Percentiles rank a stretch among this genome's conserved stretches.
Evolutionary conservation across 2,888 invertebrate genomes (phyloP).

Genomic region (Cephus sareptanus): DNA sequence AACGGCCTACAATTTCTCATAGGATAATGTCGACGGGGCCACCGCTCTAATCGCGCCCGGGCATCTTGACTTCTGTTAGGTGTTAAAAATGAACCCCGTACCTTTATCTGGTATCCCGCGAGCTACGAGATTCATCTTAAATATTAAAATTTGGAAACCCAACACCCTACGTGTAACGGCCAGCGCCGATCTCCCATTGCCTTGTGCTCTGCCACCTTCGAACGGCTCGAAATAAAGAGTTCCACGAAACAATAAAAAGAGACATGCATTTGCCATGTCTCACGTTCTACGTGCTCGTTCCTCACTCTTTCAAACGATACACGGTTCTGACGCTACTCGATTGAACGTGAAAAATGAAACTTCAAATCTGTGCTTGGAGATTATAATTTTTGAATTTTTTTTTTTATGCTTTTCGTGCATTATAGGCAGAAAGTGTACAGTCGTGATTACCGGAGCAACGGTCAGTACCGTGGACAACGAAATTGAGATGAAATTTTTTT

Average conservation of each 20-base stretch:
- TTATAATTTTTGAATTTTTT: not conserved
- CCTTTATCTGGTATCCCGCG: slow-evolving; percentile 43
- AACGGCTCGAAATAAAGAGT: not conserved
- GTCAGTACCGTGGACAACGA: not conserved
- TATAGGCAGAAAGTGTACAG: too few relatives aligned
- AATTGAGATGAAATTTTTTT: not conserved
- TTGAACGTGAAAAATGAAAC: not conserved
- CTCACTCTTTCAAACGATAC: not conserved
- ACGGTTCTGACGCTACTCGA: not conserved
- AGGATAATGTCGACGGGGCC: slow-evolving; percentile 46
- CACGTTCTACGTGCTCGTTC: not conserved
- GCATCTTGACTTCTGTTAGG: slow-evolving; percentile 60
- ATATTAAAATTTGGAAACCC: slow-evolving; percentile 52
- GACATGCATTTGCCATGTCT: not conserved
- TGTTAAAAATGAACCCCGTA: slow-evolving; percentile 57
- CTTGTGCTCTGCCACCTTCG: slow-evolving; percentile 3
- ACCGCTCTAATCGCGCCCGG: slow-evolving; percentile 45
- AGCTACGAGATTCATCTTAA: slow-evolving; percentile 32
- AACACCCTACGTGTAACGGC: slow-evolving; percentile 24
- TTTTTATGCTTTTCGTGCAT: too few relatives aligned
- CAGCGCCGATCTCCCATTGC: not conserved
- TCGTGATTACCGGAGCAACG: not conserved
- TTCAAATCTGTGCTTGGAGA: not conserved
- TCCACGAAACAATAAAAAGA: not conserved
- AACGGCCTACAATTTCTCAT: slow-evolving; percentile 57